Conservation (phyloP, 2,888 invertebrate species). For the Drosophila neoperkinsi region DNA sequence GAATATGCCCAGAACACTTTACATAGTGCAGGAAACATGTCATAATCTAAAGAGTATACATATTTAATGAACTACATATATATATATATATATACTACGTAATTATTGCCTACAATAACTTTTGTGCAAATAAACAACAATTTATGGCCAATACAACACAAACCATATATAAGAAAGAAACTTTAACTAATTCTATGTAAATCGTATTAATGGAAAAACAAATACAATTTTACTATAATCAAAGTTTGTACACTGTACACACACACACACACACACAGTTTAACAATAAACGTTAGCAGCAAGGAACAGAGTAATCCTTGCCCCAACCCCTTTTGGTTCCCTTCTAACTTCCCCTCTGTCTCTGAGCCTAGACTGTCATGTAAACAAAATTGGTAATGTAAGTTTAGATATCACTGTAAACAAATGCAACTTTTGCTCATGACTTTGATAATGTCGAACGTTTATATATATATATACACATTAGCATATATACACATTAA, state of each 20-base stretch:
- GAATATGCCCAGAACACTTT: conserved; percentile 27
- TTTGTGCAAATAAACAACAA: conserved; percentile 54
- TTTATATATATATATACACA: conserved; percentile 31
- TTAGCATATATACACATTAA: conserved; percentile 38
- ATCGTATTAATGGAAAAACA: conserved; percentile 48
- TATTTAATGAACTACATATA: conserved; percentile 44
- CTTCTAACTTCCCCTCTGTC: conserved; percentile 13
- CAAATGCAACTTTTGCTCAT: conserved; percentile 74
- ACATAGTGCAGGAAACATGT: conserved; percentile 61
- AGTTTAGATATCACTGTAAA: conserved; percentile 75
- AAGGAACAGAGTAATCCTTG: conserved; percentile 26
- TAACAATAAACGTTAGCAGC: conserved; percentile 24
- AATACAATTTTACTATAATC: conserved; percentile 67
- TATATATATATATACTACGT: conserved; percentile 30
- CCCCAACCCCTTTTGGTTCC: background rate
- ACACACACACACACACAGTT: conserved; percentile 28
- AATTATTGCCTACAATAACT: conserved; percentile 43
- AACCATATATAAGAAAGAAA: conserved; percentile 36
- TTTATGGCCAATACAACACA: conserved; percentile 72
- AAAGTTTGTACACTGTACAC: conserved; percentile 37
- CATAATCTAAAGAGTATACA: conserved; percentile 66
- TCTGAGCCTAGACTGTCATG: conserved; percentile 60
- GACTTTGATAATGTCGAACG: conserved; percentile 60
- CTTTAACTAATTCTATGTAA: conserved; percentile 57
- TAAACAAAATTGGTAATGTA: conserved; percentile 66